These are phyloP conservation scores for Microcebus jonahi DNA, from an alignment of 2,113 vertebrate genomes.

Conservation along the genomic window DNA sequence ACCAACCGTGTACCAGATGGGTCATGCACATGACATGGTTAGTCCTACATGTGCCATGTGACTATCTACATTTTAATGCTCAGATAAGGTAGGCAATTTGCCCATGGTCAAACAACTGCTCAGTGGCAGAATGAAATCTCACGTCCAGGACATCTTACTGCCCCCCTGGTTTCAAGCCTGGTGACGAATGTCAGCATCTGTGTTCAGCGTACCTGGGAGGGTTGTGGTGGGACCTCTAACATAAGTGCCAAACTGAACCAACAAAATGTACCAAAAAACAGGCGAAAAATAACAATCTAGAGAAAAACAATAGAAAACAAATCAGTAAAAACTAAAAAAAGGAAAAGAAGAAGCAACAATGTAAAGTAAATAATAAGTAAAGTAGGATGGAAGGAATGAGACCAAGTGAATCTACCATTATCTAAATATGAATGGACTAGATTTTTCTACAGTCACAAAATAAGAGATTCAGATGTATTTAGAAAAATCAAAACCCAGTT, in stretches of 20 bases:
- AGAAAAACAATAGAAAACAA: background rate
- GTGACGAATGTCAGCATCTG: background rate
- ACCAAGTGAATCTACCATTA: background rate
- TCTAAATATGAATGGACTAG: background rate
- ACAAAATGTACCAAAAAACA: background rate
- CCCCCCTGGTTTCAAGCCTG: background rate
- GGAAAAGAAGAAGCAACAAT: background rate
- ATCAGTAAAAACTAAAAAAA: background rate
- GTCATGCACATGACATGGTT: accelerated
- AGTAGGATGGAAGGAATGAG: background rate
- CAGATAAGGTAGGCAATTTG: background rate
- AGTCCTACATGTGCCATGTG: no score
- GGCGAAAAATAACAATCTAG: background rate
- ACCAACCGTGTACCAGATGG: background rate
- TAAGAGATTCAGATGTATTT: background rate
- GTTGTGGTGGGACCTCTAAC: background rate
- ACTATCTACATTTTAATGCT: background rate
- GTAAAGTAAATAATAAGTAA: background rate
- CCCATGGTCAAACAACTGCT: background rate
- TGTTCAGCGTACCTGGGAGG: no score
- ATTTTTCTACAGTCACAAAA: background rate
- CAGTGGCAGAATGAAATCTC: background rate
- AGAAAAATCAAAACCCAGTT: background rate
- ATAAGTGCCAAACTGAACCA: background rate
- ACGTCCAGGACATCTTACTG: background rate